phyloP scores from a whole-genome alignment of 1,140 invertebrate genomes.

The Leptoteleia sp. region DNA sequence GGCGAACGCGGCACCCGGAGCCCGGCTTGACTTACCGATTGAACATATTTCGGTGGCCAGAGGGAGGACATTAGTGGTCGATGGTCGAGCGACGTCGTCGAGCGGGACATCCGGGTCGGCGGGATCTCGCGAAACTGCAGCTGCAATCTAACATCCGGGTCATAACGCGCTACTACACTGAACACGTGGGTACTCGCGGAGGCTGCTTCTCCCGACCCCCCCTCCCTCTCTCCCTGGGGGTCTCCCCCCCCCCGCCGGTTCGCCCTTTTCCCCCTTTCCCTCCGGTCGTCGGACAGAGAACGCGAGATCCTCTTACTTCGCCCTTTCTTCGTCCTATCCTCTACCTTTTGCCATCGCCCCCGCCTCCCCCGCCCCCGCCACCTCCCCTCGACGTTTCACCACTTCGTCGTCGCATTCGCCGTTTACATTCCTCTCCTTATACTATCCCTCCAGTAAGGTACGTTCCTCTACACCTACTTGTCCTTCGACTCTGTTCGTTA shows the following conservation, averaged over 20 bases:
- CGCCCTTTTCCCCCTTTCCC: slow-evolving; percentile 56
- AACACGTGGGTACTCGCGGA: slow-evolving; percentile 81
- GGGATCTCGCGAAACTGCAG: slow-evolving; percentile 80
- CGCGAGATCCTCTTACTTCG: slow-evolving; percentile 57
- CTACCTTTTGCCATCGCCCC: no score
- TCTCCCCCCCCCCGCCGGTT: slow-evolving; percentile 50
- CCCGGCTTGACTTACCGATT: slow-evolving; percentile 79
- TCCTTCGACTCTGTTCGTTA: slow-evolving; percentile 60
- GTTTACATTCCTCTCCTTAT: slow-evolving; percentile 60
- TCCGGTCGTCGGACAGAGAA: no score
- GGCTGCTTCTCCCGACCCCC: slow-evolving; percentile 76
- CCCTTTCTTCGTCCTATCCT: slow-evolving; percentile 73
- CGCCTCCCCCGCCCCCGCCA: slow-evolving; percentile 41
- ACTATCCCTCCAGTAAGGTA: slow-evolving; percentile 56
- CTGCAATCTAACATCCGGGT: slow-evolving; percentile 82
- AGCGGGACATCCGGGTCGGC: slow-evolving; percentile 80
- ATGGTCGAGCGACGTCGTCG: slow-evolving; percentile 74
- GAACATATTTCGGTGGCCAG: slow-evolving; percentile 80
- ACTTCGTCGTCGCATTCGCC: slow-evolving; percentile 55
- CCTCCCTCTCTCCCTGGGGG: slow-evolving; percentile 49
- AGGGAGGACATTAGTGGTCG: slow-evolving; percentile 78
- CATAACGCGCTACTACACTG: slow-evolving; percentile 82
- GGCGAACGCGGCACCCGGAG: slow-evolving; percentile 22
- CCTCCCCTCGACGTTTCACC: slow-evolving; percentile 57
- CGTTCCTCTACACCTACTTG: slow-evolving; percentile 47